Percentiles rank a stretch among this genome's conserved stretches.
phyloP scores from a whole-genome alignment of 2,113 vertebrate species.

The Irena cyanogastra region DNA sequence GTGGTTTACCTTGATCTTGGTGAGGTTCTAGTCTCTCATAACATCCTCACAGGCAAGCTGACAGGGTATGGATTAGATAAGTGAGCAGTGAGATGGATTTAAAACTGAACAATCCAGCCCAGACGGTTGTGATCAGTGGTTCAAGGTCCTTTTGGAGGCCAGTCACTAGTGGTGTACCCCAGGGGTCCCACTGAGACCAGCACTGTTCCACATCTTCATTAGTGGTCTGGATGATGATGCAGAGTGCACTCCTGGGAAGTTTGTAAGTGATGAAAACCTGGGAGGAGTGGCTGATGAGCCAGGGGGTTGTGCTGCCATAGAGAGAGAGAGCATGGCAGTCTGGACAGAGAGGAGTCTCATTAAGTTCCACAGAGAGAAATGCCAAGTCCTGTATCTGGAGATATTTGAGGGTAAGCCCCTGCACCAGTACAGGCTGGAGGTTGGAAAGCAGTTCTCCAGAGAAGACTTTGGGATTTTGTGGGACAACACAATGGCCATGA shows the following conservation, averaged over 20 bases:
- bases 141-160: not conserved
- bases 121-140: not conserved
- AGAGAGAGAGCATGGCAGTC: not conserved
- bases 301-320: not conserved
- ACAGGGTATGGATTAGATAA: not conserved
- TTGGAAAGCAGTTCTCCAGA: not conserved
- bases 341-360: not conserved
- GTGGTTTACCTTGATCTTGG: not conserved
- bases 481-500: not conserved
- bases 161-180: not conserved
- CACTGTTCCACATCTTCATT: not conserved
- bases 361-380: not conserved
- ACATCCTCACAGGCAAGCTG: not conserved
- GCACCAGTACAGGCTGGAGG: not conserved
- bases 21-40: not conserved
- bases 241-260: not conserved
- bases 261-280: not conserved
- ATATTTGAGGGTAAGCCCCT: not conserved
- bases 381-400: not conserved
- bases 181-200: not conserved
- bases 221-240: not conserved
- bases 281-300: not conserved
- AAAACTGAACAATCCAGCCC: not conserved
- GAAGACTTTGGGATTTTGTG: not conserved
- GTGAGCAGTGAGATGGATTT: not conserved